These are phyloP conservation scores for Carollia perspicillata DNA, from an alignment of 2,113 vertebrate genomes.

Conservation along the genomic window DNA sequence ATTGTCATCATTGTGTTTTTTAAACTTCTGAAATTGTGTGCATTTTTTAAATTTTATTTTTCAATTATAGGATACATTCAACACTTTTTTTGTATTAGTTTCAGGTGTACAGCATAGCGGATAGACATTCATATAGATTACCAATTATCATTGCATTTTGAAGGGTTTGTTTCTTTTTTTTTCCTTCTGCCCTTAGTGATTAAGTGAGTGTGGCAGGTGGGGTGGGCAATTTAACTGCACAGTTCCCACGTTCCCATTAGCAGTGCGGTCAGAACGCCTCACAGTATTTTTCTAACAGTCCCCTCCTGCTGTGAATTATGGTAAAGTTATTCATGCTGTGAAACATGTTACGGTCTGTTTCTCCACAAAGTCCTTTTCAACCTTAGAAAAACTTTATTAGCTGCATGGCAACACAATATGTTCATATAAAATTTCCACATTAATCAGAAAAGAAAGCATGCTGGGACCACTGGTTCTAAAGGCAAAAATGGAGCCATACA, in stretches of 20 bases:
- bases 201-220: not conserved
- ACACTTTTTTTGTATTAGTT: not conserved
- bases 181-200: not conserved
- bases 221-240: not conserved
- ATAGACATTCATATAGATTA: not conserved
- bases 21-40: not conserved
- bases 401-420: not conserved
- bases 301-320: constrained; percentile 30
- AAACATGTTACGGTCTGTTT: constrained; percentile 29
- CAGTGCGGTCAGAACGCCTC: not conserved
- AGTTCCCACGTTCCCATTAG: not conserved
- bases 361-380: not conserved
- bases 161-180: not conserved
- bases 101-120: not conserved
- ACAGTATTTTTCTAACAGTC: constrained; percentile 25
- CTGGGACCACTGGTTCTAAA: not conserved
- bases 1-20: constrained; percentile 17
- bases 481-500: not conserved
- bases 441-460: not conserved
- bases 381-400: constrained; percentile 32
- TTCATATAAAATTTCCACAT: not conserved
- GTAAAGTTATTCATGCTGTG: constrained; percentile 36
- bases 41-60: not conserved
- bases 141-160: not conserved
- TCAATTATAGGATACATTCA: not conserved